phyloP scores from a whole-genome alignment of 2,113 vertebrate genomes.

The Oryzias celebensis region DNA sequence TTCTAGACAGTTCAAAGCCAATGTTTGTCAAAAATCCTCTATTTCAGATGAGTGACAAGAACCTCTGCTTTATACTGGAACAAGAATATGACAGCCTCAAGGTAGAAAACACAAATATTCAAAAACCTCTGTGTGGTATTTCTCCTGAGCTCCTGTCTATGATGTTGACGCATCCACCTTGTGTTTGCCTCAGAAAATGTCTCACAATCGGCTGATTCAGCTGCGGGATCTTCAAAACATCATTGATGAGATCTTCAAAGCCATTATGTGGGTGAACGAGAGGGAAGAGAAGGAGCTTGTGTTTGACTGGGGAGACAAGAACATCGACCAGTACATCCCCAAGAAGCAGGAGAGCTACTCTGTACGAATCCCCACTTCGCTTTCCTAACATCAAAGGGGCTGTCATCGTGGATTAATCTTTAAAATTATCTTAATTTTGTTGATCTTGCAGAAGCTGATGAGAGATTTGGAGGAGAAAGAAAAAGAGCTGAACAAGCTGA shows the following conservation, averaged over 20 bases:
- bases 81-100: slow-evolving; percentile 89
- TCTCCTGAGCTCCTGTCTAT: background rate
- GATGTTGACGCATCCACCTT: background rate
- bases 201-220: slow-evolving; percentile 82
- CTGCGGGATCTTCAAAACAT: slow-evolving; percentile 89
- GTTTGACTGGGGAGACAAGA: slow-evolving; percentile 94
- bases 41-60: slow-evolving; percentile 75
- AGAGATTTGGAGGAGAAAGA: slow-evolving; percentile 93
- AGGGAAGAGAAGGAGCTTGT: slow-evolving; percentile 94
- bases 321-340: slow-evolving; percentile 85
- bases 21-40: background rate
- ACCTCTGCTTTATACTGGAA: slow-evolving; percentile 81
- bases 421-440: slow-evolving; percentile 10
- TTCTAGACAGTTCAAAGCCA: no score
- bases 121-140: background rate
- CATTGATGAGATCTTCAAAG: slow-evolving; percentile 87
- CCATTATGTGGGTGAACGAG: slow-evolving; percentile 99
- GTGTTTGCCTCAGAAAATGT: slow-evolving; percentile 82
- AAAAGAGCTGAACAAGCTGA: slow-evolving; percentile 94
- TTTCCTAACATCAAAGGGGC: background rate
- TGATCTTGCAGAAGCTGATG: slow-evolving; percentile 84
- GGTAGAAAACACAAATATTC: slow-evolving; percentile 73
- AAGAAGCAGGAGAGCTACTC: slow-evolving; percentile 95
- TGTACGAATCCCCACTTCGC: slow-evolving; percentile 69
- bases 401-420: background rate